Evolutionary conservation across 1,140 invertebrate species (phyloP).

Genomic region (Drosophila arizonae): DNA sequence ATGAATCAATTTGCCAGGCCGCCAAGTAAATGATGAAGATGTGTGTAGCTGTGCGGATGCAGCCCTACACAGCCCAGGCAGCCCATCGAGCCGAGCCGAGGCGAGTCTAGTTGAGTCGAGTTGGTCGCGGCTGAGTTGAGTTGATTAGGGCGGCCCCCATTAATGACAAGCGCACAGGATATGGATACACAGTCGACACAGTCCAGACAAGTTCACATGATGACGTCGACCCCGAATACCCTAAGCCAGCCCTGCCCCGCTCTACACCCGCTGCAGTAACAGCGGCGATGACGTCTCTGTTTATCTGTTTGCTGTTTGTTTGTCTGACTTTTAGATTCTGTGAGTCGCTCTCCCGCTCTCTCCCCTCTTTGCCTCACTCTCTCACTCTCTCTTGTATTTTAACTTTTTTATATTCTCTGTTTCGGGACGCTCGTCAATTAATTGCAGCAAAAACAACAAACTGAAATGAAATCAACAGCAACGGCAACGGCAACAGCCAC

Average conservation of each 20-base stretch:
- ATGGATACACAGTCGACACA: slow-evolving; percentile 57
- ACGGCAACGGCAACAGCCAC: slow-evolving; percentile 33
- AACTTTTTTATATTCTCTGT: slow-evolving; percentile 38
- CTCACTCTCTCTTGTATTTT: slow-evolving; percentile 4
- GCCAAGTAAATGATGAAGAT: slow-evolving; percentile 62
- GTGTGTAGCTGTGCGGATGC: slow-evolving; percentile 24
- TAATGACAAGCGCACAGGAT: slow-evolving; percentile 76
- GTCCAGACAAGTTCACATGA: slow-evolving; percentile 71
- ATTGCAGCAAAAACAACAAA: slow-evolving; percentile 70
- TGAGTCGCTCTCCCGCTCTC: background rate
- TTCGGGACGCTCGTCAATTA: slow-evolving; percentile 71
- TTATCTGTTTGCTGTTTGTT: slow-evolving; percentile 59
- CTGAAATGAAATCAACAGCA: slow-evolving; percentile 73
- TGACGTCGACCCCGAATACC: slow-evolving; percentile 37
- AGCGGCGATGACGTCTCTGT: slow-evolving; percentile 64
- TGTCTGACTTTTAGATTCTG: slow-evolving; percentile 51
- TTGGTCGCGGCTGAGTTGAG: slow-evolving; percentile 49
- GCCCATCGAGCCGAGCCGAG: background rate
- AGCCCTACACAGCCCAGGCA: background rate
- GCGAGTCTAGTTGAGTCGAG: slow-evolving; percentile 21
- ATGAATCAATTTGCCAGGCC: slow-evolving; percentile 78
- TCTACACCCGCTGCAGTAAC: background rate
- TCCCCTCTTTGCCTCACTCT: background rate
- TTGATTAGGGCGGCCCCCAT: slow-evolving; percentile 70
- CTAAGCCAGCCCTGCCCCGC: background rate